Base-by-base conservation (phyloP, 2,113 vertebrate species). In the Datnioides undecimradiatus region DNA sequence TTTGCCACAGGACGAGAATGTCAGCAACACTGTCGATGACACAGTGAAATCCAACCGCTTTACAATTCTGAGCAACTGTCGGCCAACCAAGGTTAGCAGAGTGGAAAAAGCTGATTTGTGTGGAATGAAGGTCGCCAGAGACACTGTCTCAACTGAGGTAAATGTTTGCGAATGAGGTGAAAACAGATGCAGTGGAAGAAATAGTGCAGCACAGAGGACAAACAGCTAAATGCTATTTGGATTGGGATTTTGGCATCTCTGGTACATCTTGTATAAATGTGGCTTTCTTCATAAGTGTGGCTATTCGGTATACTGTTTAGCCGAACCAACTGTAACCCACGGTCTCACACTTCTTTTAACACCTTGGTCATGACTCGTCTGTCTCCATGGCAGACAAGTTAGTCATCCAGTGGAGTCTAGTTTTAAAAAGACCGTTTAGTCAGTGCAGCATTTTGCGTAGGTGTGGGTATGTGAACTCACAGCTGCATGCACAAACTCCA, bases 141-240 rank as follows among this genome's bases (percentile, higher is more conserved):
- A 79, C 21, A 0, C 17, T 63, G 58, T 10, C 19, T 67, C 2
- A 3, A 59, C 66, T 64, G 66, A 77, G 55, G 65, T 76, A 49
- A 71, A 83, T 54, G 52, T 87, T 78, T 84, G 70, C 78, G 70
- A 76, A 82, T n/a, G 23, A 80, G 34, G 52, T 80, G 71, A 68
- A 83, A 85, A 73, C 46, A 73, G 55, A 49, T 13, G 31, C 49
- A 62, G n/a, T 25, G 69, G 76, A 66, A 51, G 67, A 60, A 60
- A 70, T 13, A 38, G 69, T 43, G 57, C 34, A 36, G 34, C 55
- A 10, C 21, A 51, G 52, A 25, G 46, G 46, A 4, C 43, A 64
- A 46, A 65, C 34, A 33, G 9, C 51, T 31, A 68, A 82, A 45
- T 40, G 4, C 34, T 27, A 4, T 21, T 55, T 51, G 29, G 54